phyloP scores from a whole-genome alignment of 2,797 vertebrate species.

The Chelon labrosus region DNA sequence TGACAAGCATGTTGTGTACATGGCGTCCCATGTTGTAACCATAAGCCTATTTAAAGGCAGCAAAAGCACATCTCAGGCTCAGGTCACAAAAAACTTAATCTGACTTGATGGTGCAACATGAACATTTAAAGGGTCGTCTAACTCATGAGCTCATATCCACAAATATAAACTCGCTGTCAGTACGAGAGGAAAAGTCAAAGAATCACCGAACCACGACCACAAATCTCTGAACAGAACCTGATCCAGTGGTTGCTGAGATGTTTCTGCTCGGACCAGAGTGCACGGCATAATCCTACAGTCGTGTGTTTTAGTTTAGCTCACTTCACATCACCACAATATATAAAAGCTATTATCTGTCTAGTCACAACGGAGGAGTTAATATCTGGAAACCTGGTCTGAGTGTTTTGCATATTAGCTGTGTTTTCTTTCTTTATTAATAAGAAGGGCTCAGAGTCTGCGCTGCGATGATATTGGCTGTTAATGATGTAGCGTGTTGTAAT shows the following conservation, averaged over 20 bases:
- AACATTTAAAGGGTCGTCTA: too few relatives aligned
- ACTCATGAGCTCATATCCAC: not conserved
- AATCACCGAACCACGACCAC: not conserved
- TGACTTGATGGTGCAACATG: too few relatives aligned
- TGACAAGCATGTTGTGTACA: too few relatives aligned
- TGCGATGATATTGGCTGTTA: constrained; percentile 21
- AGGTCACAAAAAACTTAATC: too few relatives aligned
- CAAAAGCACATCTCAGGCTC: too few relatives aligned
- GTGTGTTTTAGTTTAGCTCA: not conserved
- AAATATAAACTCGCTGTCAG: not conserved
- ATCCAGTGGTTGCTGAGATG: not conserved
- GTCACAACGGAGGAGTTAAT: not conserved
- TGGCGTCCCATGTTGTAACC: too few relatives aligned
- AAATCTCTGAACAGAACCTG: not conserved
- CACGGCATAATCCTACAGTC: too few relatives aligned
- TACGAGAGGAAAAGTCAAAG: not conserved
- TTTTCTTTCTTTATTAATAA: constrained; percentile 11
- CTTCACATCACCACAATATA: not conserved
- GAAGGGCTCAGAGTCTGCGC: not conserved
- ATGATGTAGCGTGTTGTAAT: constrained; percentile 38
- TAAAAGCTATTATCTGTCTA: not conserved
- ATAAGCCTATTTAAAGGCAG: too few relatives aligned
- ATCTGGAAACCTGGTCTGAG: not conserved
- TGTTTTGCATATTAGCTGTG: not conserved
- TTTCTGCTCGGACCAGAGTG: not conserved